These are phyloP conservation scores for Regulus satrapa DNA, from an alignment of 2,113 vertebrate genomes.

Conservation along the genomic window DNA sequence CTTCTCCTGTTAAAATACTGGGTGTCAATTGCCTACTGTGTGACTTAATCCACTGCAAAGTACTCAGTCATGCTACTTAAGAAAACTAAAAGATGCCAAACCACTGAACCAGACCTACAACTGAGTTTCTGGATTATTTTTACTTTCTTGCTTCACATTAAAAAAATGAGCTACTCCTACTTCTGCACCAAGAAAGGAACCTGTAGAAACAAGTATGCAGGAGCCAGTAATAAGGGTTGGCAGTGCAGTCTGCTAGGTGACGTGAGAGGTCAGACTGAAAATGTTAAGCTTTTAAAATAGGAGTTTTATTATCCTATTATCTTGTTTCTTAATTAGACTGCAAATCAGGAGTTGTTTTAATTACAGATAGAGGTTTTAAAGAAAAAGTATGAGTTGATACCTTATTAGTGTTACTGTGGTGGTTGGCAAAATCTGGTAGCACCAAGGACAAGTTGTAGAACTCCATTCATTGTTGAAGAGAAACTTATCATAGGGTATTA, in stretches of 20 bases:
- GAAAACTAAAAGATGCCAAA: neutral
- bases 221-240: neutral
- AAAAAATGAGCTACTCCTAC: neutral
- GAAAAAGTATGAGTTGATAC: neutral
- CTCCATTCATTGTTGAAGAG: neutral
- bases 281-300: conserved; percentile 16
- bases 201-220: neutral
- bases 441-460: neutral
- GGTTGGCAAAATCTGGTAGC: neutral
- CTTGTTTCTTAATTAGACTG: conserved; percentile 29
- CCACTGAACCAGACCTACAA: neutral
- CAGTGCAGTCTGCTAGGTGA: neutral
- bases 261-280: neutral
- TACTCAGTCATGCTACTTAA: neutral
- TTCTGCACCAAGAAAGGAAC: neutral
- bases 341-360: conserved; percentile 10
- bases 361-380: neutral
- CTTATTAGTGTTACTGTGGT: neutral
- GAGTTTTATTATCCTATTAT: neutral
- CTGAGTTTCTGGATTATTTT: neutral
- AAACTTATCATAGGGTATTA: neutral
- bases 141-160: neutral
- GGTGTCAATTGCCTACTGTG: neutral
- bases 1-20: neutral
- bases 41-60: neutral